Conservation (phyloP, 2,113 vertebrate species). For the Hucho hucho region DNA sequence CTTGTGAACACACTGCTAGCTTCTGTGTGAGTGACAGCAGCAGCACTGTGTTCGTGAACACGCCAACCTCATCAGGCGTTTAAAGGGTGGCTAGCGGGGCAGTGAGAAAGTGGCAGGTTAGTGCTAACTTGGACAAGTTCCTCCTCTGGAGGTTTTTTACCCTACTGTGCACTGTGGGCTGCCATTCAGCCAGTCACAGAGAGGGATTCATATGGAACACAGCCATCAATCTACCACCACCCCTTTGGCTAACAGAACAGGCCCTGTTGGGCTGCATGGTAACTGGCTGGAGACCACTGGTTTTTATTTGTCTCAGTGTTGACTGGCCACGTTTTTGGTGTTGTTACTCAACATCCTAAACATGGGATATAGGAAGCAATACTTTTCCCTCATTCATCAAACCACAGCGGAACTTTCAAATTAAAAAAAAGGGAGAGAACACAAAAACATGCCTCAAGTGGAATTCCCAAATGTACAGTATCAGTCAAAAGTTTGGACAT, state of each 20-base stretch:
- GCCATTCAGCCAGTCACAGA: constrained; percentile 5
- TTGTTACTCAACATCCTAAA: background rate
- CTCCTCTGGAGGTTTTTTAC: background rate
- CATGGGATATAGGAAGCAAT: background rate
- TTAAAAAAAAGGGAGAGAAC: too few species aligned
- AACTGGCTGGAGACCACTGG: background rate
- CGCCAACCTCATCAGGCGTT: background rate
- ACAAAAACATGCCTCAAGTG: too few species aligned
- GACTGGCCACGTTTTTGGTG: background rate
- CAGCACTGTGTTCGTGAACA: background rate
- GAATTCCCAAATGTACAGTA: too few species aligned
- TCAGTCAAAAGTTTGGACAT: too few species aligned
- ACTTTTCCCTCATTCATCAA: background rate
- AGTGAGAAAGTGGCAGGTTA: constrained; percentile 13
- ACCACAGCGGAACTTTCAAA: background rate
- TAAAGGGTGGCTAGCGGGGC: background rate
- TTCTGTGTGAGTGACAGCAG: background rate
- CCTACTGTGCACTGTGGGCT: background rate
- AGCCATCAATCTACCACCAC: background rate
- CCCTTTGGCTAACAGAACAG: background rate
- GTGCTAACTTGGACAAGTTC: constrained; percentile 9
- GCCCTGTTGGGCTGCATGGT: background rate
- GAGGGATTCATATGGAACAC: constrained; percentile 5
- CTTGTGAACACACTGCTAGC: background rate
- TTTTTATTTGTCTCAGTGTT: background rate